phyloP scores from a whole-genome alignment of 2,113 vertebrate species.

The Jaculus jaculus region DNA sequence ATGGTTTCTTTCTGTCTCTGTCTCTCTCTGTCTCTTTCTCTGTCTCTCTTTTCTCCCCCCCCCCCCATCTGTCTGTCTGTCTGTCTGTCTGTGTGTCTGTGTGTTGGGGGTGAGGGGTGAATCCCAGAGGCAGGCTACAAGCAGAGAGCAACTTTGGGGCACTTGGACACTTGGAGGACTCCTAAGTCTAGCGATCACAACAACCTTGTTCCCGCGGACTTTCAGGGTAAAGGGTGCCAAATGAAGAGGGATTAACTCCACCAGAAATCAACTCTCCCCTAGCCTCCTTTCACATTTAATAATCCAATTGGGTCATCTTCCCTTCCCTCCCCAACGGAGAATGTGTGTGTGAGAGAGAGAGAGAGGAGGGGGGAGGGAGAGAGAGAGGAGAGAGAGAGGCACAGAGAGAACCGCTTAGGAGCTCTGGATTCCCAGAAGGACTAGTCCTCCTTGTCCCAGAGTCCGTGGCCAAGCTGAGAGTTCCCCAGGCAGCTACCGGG shows the following conservation, averaged over 20 bases:
- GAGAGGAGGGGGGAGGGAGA: no score
- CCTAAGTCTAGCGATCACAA: conserved; percentile 10
- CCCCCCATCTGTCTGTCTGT: not conserved
- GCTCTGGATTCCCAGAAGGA: not conserved
- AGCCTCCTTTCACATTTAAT: not conserved
- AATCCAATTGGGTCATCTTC: conserved; percentile 10
- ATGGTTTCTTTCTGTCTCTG: not conserved
- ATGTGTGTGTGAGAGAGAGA: no score
- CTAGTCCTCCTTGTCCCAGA: not conserved
- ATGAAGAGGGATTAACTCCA: not conserved
- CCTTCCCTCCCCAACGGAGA: not conserved
- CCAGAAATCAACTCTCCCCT: not conserved
- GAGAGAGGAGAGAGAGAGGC: no score
- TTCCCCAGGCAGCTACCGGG: not conserved
- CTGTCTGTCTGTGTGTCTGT: not conserved
- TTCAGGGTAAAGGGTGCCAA: not conserved
- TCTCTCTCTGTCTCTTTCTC: not conserved
- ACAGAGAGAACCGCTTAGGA: not conserved
- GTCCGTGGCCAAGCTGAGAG: not conserved
- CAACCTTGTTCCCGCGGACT: not conserved
- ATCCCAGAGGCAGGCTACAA: conserved; percentile 57
- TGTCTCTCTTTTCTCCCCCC: no score
- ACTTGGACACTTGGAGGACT: conserved; percentile 56
- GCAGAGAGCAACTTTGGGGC: conserved; percentile 67
- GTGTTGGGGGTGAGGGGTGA: not conserved